These are phyloP conservation scores for Drosophila murphyi DNA, from an alignment of 1,140 invertebrate species.

Conservation along the genomic window DNA sequence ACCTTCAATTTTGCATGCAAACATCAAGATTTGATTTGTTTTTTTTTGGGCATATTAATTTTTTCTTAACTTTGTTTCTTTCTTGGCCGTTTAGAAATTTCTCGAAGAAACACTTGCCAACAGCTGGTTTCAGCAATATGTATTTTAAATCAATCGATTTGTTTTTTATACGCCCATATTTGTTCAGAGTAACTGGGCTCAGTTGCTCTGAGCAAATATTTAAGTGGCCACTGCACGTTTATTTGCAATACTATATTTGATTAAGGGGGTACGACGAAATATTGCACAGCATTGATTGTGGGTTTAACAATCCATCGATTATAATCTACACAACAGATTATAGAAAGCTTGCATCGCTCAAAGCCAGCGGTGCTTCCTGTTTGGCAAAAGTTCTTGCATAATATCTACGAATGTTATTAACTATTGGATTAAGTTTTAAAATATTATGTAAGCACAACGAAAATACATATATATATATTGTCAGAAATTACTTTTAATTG, in stretches of 20 bases:
- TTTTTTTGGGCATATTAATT: slow-evolving; percentile 14
- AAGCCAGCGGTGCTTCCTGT: slow-evolving; percentile 18
- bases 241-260: slow-evolving; percentile 19
- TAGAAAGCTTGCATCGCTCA: slow-evolving; percentile 3
- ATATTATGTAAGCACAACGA: no score
- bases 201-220: slow-evolving; percentile 25
- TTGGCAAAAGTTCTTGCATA: slow-evolving; percentile 6
- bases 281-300: slow-evolving; percentile 17
- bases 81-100: slow-evolving; percentile 52
- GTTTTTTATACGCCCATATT: slow-evolving; percentile 6
- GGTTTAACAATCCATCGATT: slow-evolving; percentile 4
- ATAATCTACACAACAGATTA: not conserved
- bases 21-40: slow-evolving; percentile 10
- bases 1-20: slow-evolving; percentile 58
- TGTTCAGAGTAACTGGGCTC: not conserved
- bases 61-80: slow-evolving; percentile 10
- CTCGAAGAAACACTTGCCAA: slow-evolving; percentile 25
- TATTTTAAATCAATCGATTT: slow-evolving; percentile 3
- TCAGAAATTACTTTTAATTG: no score
- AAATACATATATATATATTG: no score
- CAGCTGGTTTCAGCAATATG: not conserved
- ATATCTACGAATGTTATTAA: not conserved
- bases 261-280: slow-evolving; percentile 17
- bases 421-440: not conserved
- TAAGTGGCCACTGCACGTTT: slow-evolving; percentile 14